Percentiles rank a stretch among this genome's conserved stretches.
Evolutionary conservation across 2,113 vertebrate species (phyloP).

Genomic region (Epinephelus lanceolatus): DNA sequence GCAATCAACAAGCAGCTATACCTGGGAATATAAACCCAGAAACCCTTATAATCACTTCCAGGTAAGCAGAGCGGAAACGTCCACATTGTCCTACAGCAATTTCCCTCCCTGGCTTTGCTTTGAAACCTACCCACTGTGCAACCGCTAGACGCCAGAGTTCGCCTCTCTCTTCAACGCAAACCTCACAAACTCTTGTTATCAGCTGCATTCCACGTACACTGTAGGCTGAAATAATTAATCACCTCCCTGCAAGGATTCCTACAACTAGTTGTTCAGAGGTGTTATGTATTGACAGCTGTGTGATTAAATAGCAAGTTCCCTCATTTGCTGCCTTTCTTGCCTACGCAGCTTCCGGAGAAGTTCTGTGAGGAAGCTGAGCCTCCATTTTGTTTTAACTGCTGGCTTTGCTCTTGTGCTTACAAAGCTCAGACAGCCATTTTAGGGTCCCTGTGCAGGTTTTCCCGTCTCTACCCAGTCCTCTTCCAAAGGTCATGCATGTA

Average conservation of each 20-base stretch:
- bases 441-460: conserved; percentile 21
- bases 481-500: conserved; percentile 45
- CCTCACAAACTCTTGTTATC: conserved; percentile 29
- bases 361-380: conserved; percentile 32
- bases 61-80: conserved; percentile 78
- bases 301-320: conserved; percentile 44
- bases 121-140: conserved; percentile 26
- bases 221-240: conserved; percentile 64
- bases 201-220: conserved; percentile 2
- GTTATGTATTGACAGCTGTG: conserved; percentile 3
- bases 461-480: conserved; percentile 1
- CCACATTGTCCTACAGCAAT: conserved; percentile 37
- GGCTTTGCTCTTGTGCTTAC: conserved; percentile 6
- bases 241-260: conserved; percentile 31
- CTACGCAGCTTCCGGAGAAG: conserved; percentile 48
- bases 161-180: conserved; percentile 10
- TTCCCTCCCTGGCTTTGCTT: conserved; percentile 51
- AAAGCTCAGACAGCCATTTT: conserved; percentile 67
- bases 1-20: conserved; percentile 80
- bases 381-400: conserved; percentile 63
- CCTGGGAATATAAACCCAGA: conserved; percentile 85
- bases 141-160: conserved; percentile 38
- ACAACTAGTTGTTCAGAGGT: conserved; percentile 31
- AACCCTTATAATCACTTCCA: conserved; percentile 81
- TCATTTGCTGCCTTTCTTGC: conserved; percentile 46